These are phyloP conservation scores for Drosophila ezoana DNA, from an alignment of 2,888 invertebrate genomes.

Conservation along the genomic window DNA sequence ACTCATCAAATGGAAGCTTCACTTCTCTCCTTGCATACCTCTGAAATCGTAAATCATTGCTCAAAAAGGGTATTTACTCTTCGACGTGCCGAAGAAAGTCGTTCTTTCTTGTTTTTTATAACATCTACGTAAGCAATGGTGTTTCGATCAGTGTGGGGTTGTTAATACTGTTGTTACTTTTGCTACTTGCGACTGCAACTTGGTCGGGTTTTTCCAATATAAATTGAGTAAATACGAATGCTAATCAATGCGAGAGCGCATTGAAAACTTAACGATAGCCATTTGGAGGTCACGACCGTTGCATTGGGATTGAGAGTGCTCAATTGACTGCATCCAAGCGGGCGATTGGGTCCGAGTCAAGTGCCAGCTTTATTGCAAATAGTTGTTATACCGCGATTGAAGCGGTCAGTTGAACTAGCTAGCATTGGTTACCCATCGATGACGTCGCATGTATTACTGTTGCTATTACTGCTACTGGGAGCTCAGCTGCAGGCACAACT, in stretches of 20 bases:
- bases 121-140: not conserved
- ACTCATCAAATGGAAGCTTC: no score
- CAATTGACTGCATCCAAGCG: not conserved
- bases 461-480: constrained; percentile 14
- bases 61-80: no score
- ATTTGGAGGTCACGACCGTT: constrained; percentile 14
- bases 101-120: not conserved
- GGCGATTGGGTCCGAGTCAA: constrained; percentile 4
- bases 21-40: no score
- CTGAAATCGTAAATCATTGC: no score
- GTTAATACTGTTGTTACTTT: no score
- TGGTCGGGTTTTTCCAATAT: constrained; percentile 1
- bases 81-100: no score
- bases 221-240: not conserved
- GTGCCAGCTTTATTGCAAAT: constrained; percentile 20
- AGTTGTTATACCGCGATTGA: constrained; percentile 47
- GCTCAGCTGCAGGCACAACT: constrained; percentile 11
- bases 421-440: not conserved
- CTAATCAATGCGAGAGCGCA: constrained; percentile 19
- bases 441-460: constrained; percentile 1
- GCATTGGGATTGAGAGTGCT: constrained; percentile 15
- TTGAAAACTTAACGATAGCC: not conserved
- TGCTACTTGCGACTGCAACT: not conserved
- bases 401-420: constrained; percentile 17
- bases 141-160: not conserved